Percentiles rank a stretch among this genome's conserved stretches.
Conservation (phyloP, 2,113 vertebrate species). For the Microtus ochrogaster region DNA sequence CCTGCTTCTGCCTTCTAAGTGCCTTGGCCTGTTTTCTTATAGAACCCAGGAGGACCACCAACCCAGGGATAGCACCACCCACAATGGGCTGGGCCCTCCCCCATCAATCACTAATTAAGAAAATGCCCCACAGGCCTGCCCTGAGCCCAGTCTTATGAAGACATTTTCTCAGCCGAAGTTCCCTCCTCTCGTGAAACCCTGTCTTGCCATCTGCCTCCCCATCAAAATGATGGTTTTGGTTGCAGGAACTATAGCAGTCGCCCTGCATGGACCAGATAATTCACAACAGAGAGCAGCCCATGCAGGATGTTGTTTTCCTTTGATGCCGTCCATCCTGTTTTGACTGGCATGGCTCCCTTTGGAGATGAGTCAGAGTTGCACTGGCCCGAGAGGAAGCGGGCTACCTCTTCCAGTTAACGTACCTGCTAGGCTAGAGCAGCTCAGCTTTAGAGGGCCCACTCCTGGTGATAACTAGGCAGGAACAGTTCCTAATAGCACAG, state of each 20-base stretch:
- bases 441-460: background rate
- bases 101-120: too few species aligned
- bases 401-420: background rate
- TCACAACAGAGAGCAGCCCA: background rate
- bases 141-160: too few species aligned
- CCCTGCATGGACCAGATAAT: background rate
- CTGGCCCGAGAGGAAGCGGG: background rate
- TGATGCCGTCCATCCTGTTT: background rate
- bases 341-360: background rate
- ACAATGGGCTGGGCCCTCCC: too few species aligned
- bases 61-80: too few species aligned
- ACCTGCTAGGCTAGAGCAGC: background rate
- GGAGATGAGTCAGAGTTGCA: background rate
- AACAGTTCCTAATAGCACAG: background rate
- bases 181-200: background rate
- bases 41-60: too few species aligned
- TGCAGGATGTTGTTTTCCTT: background rate
- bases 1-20: too few species aligned
- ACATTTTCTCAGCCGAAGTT: background rate
- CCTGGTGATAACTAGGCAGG: background rate
- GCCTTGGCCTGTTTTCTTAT: too few species aligned
- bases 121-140: background rate
- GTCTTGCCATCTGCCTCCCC: background rate
- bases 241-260: background rate
- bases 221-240: background rate